Conservation (phyloP, 2,113 vertebrate species). For the Sylvietta virens region DNA sequence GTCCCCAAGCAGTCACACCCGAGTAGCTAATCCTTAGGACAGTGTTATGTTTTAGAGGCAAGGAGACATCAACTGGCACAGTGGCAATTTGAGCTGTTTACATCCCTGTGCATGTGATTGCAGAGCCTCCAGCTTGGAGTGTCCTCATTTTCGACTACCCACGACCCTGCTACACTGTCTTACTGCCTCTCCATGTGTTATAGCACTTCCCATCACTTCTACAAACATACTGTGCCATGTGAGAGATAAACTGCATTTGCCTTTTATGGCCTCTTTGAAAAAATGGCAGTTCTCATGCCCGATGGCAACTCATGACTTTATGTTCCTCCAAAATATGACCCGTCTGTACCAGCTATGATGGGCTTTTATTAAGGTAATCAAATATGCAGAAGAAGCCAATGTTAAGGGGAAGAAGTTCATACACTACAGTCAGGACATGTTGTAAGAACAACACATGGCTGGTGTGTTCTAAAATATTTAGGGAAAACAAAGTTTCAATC, state of each 20-base stretch:
- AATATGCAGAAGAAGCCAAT: neutral
- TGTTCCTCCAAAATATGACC: neutral
- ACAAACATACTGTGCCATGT: neutral
- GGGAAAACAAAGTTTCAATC: slow-evolving; percentile 5
- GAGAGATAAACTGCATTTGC: neutral
- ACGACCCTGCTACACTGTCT: neutral
- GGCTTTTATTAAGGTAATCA: neutral
- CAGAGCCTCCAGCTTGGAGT: slow-evolving; percentile 20
- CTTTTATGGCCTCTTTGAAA: neutral
- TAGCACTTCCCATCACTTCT: neutral
- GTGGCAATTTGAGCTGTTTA: slow-evolving; percentile 28
- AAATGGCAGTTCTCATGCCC: neutral
- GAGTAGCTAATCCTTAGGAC: neutral
- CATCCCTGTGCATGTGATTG: neutral
- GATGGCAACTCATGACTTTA: neutral
- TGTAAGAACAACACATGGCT: neutral
- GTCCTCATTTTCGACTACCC: neutral
- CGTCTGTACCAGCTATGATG: neutral
- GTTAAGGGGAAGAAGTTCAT: neutral
- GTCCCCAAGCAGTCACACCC: neutral
- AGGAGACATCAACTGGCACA: neutral
- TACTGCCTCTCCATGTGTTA: neutral
- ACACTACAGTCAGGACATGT: neutral
- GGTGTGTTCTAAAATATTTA: neutral
- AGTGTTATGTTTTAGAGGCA: neutral